These are phyloP conservation scores for Nemotelus nigrinus DNA, from an alignment of 2,888 invertebrate species.

Conservation along the genomic window DNA sequence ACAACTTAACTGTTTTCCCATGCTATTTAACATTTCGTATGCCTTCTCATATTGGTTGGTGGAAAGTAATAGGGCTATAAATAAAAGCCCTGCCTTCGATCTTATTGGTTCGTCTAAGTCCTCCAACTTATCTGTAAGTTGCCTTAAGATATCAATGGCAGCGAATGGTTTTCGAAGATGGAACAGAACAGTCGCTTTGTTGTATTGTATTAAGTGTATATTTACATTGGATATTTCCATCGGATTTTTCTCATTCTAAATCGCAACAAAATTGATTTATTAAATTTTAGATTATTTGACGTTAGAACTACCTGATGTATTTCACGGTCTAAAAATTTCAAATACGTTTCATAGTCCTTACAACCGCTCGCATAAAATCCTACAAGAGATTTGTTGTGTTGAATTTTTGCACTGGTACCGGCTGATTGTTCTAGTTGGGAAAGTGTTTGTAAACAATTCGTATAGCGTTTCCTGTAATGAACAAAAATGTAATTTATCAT, in stretches of 20 bases:
- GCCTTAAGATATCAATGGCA: conserved; percentile 59
- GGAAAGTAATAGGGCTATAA: conserved; percentile 60
- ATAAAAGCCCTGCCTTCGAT: conserved; percentile 59
- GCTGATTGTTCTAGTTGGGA: conserved; percentile 58
- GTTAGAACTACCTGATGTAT: conserved; percentile 51
- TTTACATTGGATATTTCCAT: conserved; percentile 40
- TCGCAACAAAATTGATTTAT: neutral
- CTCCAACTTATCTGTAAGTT: conserved; percentile 58
- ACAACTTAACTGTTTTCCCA: conserved; percentile 58
- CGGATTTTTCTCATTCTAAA: conserved; percentile 37
- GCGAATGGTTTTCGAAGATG: conserved; percentile 62
- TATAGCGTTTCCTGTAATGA: conserved; percentile 56
- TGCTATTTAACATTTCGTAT: conserved; percentile 59
- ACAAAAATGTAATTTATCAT: neutral
- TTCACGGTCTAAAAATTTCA: conserved; percentile 71
- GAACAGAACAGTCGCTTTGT: conserved; percentile 62
- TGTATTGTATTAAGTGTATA: conserved; percentile 50
- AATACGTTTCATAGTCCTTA: conserved; percentile 78
- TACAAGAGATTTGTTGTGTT: conserved; percentile 84
- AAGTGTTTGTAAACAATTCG: conserved; percentile 59
- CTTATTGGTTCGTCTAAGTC: conserved; percentile 59
- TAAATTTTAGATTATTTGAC: no score
- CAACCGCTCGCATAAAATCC: conserved; percentile 81
- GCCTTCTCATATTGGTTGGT: conserved; percentile 63
- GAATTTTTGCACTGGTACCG: conserved; percentile 55